Evolutionary conservation across 2,797 vertebrate genomes (phyloP), one percentile per base, ranked within the genome.

Genomic region (Megaceryle alcyon): DNA sequence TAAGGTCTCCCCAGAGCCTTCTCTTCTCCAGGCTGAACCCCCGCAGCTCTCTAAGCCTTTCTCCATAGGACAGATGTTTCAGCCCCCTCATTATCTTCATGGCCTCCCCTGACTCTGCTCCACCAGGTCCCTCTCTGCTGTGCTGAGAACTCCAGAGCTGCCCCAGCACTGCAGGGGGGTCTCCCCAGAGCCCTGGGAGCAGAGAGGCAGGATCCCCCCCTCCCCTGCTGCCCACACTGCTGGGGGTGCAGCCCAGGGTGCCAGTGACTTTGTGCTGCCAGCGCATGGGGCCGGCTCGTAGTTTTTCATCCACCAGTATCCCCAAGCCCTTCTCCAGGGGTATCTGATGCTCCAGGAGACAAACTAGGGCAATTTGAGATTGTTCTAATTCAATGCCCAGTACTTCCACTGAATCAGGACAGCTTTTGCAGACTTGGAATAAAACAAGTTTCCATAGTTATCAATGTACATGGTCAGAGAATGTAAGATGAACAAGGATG

Each of bases 1-100:
- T 3, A 1, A 65, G 26, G 0, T 43, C 2, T 65, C 31, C 21
- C 44, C 1, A 1, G 7, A 78, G 9, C 14, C 46, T 89, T 16
- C 49, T 51, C n/a, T 6, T 35, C 41, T 28, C 37, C 56, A 66
- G 15, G 17, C 37, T 63, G 71, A 66, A 0, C 41, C 2, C 1
- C 16, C 59, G 12, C 68, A 69, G 7, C 39, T 69, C 53, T 64
- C 35, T 4, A 71, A 85, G 54, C 41, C 41, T 41, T 41, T 41
- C 41, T 41, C 41, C 41, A 41, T 15, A 14, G 41, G 41, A 41
- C 14, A 41, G 41, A 15, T 41, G 41, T 41, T 41, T 41, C 41
- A 41, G 41, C 15, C 14, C 41, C 41, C 41, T 41, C 41, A 41
- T 41, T 41, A 41, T 15, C 41, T 41, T 41, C 14, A 14, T 41